Conservation (phyloP, 2,888 invertebrate genomes). For the Habroteleia sp. region DNA sequence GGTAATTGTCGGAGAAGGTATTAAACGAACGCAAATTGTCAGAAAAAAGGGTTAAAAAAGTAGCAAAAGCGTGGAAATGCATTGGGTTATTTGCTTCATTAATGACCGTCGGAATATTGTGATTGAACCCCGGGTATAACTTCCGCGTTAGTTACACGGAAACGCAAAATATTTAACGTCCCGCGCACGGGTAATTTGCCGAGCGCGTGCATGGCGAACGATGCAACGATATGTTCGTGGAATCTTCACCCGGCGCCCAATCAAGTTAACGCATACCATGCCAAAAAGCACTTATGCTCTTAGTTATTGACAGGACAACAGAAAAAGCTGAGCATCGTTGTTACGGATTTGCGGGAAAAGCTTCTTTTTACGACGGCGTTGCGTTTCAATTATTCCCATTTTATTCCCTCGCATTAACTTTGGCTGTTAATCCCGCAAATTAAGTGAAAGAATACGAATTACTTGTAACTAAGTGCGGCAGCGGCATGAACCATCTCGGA, state of each 20-base stretch:
- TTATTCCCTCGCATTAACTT: slow-evolving; percentile 37
- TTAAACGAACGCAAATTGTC: slow-evolving; percentile 7
- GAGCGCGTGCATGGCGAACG: slow-evolving; percentile 57
- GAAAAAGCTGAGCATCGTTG: slow-evolving; percentile 34
- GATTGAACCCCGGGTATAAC: slow-evolving; percentile 56
- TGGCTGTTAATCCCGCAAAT: slow-evolving; percentile 27
- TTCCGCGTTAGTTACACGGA: slow-evolving; percentile 62
- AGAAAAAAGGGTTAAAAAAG: not conserved
- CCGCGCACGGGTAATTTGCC: slow-evolving; percentile 54
- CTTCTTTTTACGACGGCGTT: slow-evolving; percentile 4
- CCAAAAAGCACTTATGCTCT: slow-evolving; percentile 55
- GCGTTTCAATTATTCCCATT: slow-evolving; percentile 42
- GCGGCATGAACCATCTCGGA: slow-evolving; percentile 14
- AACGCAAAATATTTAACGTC: slow-evolving; percentile 54
- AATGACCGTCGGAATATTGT: slow-evolving; percentile 46
- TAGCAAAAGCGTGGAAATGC: slow-evolving; percentile 39
- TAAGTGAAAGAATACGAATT: slow-evolving; percentile 31
- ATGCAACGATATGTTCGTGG: slow-evolving; percentile 23
- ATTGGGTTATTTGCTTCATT: slow-evolving; percentile 52
- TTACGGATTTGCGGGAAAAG: slow-evolving; percentile 14
- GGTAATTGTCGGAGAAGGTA: slow-evolving; percentile 21
- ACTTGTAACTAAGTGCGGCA: slow-evolving; percentile 9
- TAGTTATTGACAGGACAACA: slow-evolving; percentile 51
- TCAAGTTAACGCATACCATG: slow-evolving; percentile 59
- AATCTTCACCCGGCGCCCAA: slow-evolving; percentile 49